phyloP scores from a whole-genome alignment of 1,140 invertebrate species.

The Heterodera carotae region DNA sequence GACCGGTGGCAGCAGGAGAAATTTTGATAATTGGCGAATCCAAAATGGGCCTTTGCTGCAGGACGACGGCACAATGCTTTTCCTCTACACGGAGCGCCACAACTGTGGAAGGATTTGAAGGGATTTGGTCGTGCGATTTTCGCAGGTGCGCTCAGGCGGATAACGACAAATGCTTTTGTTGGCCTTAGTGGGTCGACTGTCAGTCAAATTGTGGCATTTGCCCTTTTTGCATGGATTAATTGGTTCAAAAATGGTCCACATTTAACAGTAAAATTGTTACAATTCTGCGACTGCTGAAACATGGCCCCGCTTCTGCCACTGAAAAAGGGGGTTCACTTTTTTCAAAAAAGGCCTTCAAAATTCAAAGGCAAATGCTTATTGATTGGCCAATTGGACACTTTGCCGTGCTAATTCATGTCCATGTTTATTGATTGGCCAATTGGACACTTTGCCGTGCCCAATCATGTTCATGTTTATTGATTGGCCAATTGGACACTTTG shows the following conservation, averaged over 20 bases:
- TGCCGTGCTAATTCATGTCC: no score
- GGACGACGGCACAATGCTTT: not conserved
- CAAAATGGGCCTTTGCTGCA: not conserved
- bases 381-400: no score
- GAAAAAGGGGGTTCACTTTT: not conserved
- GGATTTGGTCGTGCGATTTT: not conserved
- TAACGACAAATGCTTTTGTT: not conserved
- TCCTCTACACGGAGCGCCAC: not conserved
- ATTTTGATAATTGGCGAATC: conserved; percentile 1
- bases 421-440: not conserved
- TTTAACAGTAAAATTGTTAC: not conserved
- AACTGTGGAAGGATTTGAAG: not conserved
- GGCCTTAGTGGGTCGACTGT: not conserved
- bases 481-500: no score
- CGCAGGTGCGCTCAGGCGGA: not conserved
- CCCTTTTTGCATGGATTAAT: no score
- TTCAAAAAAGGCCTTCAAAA: not conserved
- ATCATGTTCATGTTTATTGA: not conserved
- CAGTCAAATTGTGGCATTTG: no score
- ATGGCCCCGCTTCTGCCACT: not conserved
- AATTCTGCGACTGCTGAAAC: not conserved
- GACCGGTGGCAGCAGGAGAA: not conserved
- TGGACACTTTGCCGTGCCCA: no score
- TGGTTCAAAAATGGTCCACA: not conserved
- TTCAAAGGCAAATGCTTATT: not conserved